phyloP scores from a whole-genome alignment of 2,888 invertebrate species.

The Eledona agricola region DNA sequence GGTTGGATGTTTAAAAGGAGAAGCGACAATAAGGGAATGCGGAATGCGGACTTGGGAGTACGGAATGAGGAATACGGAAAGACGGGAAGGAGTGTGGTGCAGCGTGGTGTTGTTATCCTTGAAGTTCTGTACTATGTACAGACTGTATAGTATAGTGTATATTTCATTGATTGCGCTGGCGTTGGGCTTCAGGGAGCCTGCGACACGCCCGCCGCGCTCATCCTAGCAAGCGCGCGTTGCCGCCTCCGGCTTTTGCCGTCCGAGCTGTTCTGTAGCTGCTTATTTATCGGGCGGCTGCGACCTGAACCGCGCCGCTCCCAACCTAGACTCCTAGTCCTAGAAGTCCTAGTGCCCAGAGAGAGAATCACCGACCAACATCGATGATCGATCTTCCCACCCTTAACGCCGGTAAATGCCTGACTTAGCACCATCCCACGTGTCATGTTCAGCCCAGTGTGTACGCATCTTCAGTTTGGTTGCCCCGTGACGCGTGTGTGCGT shows the following conservation, averaged over 20 bases:
- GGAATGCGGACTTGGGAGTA: constrained; percentile 12
- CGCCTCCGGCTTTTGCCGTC: constrained; percentile 54
- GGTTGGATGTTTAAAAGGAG: too few relatives aligned
- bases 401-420: constrained; percentile 19
- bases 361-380: constrained; percentile 10
- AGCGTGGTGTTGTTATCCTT: constrained; percentile 1
- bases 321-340: constrained; percentile 40
- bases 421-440: constrained; percentile 56
- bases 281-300: constrained; percentile 63
- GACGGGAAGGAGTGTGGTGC: too few relatives aligned
- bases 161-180: constrained; percentile 63
- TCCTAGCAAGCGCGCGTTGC: constrained; percentile 62
- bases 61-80: constrained; percentile 17
- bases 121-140: constrained; percentile 26
- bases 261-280: constrained; percentile 61
- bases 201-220: constrained; percentile 62
- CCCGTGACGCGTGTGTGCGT: constrained; percentile 42
- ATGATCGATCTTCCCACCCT: constrained; percentile 35
- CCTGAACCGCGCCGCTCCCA: constrained; percentile 57
- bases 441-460: constrained; percentile 60
- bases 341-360: not conserved
- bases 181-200: constrained; percentile 59
- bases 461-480: constrained; percentile 48
- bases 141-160: constrained; percentile 55
- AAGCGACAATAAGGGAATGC: too few relatives aligned